phyloP scores from a whole-genome alignment of 2,113 vertebrate species.

The Odocoileus virginianus region DNA sequence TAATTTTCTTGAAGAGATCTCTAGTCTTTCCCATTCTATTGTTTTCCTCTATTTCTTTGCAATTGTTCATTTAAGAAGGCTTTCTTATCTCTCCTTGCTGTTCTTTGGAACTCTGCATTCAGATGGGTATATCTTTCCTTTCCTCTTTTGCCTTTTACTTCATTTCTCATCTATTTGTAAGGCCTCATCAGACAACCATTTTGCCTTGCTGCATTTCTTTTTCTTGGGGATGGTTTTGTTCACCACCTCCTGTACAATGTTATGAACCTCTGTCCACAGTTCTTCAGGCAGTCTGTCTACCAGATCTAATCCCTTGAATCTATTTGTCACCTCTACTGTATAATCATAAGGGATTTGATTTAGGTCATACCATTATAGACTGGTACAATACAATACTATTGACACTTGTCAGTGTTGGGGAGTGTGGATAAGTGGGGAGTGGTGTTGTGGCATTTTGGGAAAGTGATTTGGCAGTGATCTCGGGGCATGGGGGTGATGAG shows the following conservation, averaged over 20 bases:
- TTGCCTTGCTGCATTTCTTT: not conserved
- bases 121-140: not conserved
- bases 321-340: not conserved
- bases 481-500: not conserved
- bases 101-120: not conserved
- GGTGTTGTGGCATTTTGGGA: not conserved
- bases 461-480: not conserved
- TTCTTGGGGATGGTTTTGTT: not conserved
- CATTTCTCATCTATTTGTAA: not conserved
- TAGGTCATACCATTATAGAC: not conserved
- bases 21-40: not conserved
- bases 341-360: not conserved
- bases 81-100: not conserved
- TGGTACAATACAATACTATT: not conserved
- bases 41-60: not conserved
- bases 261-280: not conserved
- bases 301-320: not conserved
- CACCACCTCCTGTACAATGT: not conserved
- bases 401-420: not conserved
- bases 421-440: not conserved
- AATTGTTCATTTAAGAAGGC: not conserved
- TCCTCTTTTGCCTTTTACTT: not conserved
- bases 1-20: not conserved
- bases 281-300: not conserved
- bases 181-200: not conserved